These are phyloP conservation scores for Aphis gossypii DNA, from an alignment of 1,140 invertebrate species.

Conservation along the genomic window DNA sequence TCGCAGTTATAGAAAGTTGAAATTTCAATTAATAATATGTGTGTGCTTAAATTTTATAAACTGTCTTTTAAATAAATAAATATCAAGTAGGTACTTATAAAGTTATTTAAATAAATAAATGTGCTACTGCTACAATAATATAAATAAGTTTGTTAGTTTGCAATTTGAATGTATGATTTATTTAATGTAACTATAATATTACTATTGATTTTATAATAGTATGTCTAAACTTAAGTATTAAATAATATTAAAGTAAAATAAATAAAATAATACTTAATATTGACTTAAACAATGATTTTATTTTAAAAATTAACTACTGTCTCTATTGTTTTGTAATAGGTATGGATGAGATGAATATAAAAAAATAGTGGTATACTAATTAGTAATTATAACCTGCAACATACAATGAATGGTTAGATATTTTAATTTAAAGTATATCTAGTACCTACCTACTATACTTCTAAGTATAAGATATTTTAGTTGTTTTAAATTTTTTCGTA, in stretches of 20 bases:
- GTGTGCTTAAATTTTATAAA: not conserved
- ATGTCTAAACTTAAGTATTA: not conserved
- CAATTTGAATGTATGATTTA: not conserved
- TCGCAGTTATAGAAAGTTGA: not conserved
- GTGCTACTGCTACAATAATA: not conserved
- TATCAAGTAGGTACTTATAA: not conserved
- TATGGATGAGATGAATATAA: too few relatives aligned
- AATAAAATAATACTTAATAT: too few relatives aligned
- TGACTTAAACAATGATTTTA: too few relatives aligned
- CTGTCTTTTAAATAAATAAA: not conserved
- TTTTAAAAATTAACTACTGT: too few relatives aligned
- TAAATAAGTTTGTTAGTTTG: not conserved
- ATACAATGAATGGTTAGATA: not conserved
- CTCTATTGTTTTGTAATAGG: too few relatives aligned
- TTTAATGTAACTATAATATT: not conserved
- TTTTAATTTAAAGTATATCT: not conserved
- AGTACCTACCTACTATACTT: too few relatives aligned
- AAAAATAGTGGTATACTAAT: too few relatives aligned
- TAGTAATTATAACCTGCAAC: not conserved
- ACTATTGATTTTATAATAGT: not conserved
- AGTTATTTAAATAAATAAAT: conserved; percentile 4
- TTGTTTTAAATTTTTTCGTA: not conserved
- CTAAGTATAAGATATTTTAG: not conserved
- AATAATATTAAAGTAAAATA: too few relatives aligned
- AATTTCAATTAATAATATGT: not conserved